Conservation (phyloP, 2,797 vertebrate genomes). For the Falco biarmicus region DNA sequence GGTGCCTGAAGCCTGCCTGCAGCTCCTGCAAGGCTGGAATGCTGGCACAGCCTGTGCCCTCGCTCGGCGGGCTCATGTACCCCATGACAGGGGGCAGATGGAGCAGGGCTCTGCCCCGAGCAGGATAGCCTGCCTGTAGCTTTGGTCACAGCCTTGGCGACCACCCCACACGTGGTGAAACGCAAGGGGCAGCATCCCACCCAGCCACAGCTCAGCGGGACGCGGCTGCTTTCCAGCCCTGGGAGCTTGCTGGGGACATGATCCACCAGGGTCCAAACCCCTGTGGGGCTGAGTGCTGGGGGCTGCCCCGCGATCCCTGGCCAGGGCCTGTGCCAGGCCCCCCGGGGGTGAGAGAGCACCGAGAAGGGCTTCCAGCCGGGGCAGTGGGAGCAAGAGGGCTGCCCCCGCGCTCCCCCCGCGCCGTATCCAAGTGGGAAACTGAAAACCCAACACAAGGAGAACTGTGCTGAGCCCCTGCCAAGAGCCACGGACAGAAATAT, state of each 20-base stretch:
- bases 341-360: not conserved
- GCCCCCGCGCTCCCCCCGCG: not conserved
- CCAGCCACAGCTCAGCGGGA: fast-evolving
- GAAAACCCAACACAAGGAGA: not conserved
- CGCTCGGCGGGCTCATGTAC: not conserved
- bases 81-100: fast-evolving
- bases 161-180: fast-evolving
- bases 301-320: fast-evolving
- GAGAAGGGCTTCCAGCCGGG: not conserved
- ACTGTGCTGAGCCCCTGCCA: conserved; percentile 56
- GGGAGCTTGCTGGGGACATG: fast-evolving
- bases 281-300: not conserved
- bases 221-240: not conserved
- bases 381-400: not conserved
- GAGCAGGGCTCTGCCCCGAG: not conserved
- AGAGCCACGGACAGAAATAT: conserved; percentile 53
- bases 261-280: fast-evolving
- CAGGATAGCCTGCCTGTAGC: not conserved
- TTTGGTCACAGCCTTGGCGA: not conserved
- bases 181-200: fast-evolving
- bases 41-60: fast-evolving
- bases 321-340: not conserved
- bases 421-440: not conserved
- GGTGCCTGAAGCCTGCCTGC: not conserved
- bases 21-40: not conserved